Evolutionary conservation across 2,797 vertebrate genomes (phyloP), one percentile per base, ranked within the genome.

Genomic region (Mormyrus proboscirostris): DNA sequence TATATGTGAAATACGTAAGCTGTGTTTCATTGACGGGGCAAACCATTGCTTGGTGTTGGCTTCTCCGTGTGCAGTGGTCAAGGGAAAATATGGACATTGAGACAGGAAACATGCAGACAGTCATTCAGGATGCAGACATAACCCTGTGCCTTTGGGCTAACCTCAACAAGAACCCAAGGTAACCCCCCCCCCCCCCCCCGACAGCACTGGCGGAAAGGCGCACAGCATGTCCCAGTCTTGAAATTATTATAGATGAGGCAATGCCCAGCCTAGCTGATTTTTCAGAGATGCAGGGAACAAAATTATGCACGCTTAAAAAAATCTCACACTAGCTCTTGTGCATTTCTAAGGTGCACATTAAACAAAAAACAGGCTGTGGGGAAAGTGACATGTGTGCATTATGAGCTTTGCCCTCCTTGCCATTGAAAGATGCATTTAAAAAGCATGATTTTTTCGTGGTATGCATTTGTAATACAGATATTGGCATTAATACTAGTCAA

Each of bases 71-170:
- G 29, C 88, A 96, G 98, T 91, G 88, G 6, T 97, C 97, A 86
- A 95, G 89, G 53, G 89, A 85, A 8, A 93, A 94, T 50, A 93
- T 94, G 9, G 97, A 99, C 93, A 93, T 95, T 0, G 96, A 97
- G 88, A 97, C 96, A 0, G 97, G 97, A 62, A 98, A 98, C 93
- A 98, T 99, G 97, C 96, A 98, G 90, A 95, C 93, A 55, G 94
- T 96, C 88, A 92, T 97, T 89, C 94, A 89, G 90, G 95, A 96
- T 79, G 93, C 96, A 79, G 96, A 96, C 8, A 0, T 96, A 25
- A 97, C 96, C 0, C 92, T 99, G 5, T 98, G 97, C 90, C 89
- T 99, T 69, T 99, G 98, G 98, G 97, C 96, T 86, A 99, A 99
- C 94, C 95, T 99, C 89, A 97, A 95, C 92, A 98, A 97, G 94